phyloP scores from a whole-genome alignment of 1,140 invertebrate species.

The Pygmarrhopalites habei region DNA sequence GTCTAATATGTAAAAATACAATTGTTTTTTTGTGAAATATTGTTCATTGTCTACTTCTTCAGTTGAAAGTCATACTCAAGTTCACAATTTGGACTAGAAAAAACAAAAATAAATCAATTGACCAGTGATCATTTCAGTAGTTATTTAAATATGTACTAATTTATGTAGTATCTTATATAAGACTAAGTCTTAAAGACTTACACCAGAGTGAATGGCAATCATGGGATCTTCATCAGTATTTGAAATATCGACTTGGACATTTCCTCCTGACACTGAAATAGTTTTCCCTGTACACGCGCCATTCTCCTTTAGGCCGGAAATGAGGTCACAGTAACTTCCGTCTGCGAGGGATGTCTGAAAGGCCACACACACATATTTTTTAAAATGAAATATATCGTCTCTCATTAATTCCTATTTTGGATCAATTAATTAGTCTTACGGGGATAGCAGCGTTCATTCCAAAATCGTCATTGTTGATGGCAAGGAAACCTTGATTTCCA shows the following conservation, averaged over 20 bases:
- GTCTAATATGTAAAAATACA: too few relatives aligned
- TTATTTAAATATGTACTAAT: too few relatives aligned
- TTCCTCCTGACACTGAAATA: slow-evolving; percentile 51
- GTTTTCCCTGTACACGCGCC: slow-evolving; percentile 46
- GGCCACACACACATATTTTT: too few relatives aligned
- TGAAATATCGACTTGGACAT: slow-evolving; percentile 55
- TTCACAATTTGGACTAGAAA: too few relatives aligned
- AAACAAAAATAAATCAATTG: too few relatives aligned
- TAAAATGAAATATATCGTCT: slow-evolving; percentile 43
- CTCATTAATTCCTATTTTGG: slow-evolving; percentile 39
- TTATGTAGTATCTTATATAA: too few relatives aligned
- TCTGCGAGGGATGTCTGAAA: slow-evolving; percentile 39
- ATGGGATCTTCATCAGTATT: slow-evolving; percentile 59
- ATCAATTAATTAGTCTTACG: background rate
- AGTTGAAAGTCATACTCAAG: too few relatives aligned
- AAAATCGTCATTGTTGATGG: slow-evolving; percentile 45
- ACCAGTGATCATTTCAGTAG: too few relatives aligned
- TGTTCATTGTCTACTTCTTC: too few relatives aligned
- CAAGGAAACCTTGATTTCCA: slow-evolving; percentile 44
- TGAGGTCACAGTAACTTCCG: slow-evolving; percentile 53
- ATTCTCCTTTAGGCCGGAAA: slow-evolving; percentile 46
- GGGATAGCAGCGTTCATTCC: slow-evolving; percentile 26
- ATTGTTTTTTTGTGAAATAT: too few relatives aligned
- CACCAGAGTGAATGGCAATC: slow-evolving; percentile 66
- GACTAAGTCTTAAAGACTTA: slow-evolving; percentile 31